Conservation (phyloP, 2,888 invertebrate species). For the Nowickia ferox region DNA sequence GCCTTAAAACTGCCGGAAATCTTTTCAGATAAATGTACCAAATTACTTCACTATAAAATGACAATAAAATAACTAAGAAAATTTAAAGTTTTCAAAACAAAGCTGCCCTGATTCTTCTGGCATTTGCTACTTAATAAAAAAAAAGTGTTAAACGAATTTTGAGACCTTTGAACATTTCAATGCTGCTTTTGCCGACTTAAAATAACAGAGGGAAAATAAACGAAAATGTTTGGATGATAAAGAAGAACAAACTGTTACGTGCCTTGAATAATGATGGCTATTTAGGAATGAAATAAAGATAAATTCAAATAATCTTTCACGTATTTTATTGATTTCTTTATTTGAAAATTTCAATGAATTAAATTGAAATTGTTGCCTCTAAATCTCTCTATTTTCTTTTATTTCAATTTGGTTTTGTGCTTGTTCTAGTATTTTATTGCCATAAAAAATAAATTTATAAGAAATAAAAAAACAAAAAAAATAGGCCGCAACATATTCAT, state of each 20-base stretch:
- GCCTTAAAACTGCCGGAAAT: too few species aligned
- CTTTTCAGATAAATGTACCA: too few species aligned
- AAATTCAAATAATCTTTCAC: constrained; percentile 70
- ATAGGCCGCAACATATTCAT: constrained; percentile 5
- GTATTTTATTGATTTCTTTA: constrained; percentile 71
- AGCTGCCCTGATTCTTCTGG: too few species aligned
- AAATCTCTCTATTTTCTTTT: constrained; percentile 64
- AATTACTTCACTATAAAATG: too few species aligned
- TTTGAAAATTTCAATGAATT: constrained; percentile 67
- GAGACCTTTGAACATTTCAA: constrained; percentile 44
- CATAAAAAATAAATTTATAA: constrained; percentile 59
- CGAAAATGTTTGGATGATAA: not conserved
- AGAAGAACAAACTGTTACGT: constrained; percentile 54
- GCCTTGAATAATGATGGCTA: constrained; percentile 51
- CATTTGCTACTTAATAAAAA: not conserved
- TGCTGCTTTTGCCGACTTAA: not conserved
- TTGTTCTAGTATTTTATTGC: constrained; percentile 17
- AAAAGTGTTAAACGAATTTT: constrained; percentile 41
- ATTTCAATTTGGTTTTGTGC: constrained; percentile 24
- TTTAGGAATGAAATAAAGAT: constrained; percentile 37
- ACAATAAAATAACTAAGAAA: too few species aligned
- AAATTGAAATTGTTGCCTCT: constrained; percentile 49
- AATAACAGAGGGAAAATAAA: not conserved
- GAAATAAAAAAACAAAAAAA: constrained; percentile 32
- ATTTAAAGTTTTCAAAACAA: too few species aligned